phyloP scores from a whole-genome alignment of 2,888 invertebrate genomes.

The Eupithecia dodoneata region DNA sequence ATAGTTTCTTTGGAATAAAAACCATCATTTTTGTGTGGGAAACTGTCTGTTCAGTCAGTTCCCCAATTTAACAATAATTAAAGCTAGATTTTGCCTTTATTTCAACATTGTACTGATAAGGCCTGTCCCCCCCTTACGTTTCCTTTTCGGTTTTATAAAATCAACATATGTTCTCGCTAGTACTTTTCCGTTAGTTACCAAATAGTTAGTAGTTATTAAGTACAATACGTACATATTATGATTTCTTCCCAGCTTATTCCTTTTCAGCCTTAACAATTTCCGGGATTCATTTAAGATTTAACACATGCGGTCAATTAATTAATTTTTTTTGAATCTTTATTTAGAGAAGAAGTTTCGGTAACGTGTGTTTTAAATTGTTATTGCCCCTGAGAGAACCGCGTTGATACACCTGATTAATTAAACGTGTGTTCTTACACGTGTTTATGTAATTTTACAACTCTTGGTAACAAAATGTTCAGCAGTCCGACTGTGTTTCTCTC shows the following conservation, averaged over 20 bases:
- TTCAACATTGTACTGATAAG: background rate
- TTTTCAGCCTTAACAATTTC: background rate
- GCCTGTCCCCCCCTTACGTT: background rate
- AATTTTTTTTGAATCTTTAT: background rate
- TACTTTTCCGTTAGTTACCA: background rate
- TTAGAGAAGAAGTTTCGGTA: background rate
- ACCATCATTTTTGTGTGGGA: background rate
- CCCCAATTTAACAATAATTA: too few species aligned
- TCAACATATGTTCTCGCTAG: too few species aligned
- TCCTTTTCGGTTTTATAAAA: too few species aligned
- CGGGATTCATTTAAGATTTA: background rate
- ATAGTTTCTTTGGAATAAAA: constrained; percentile 4
- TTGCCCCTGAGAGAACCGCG: background rate
- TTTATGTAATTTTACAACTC: background rate
- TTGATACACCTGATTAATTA: background rate
- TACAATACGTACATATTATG: too few species aligned
- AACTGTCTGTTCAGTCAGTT: background rate
- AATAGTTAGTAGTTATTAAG: background rate
- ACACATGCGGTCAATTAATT: background rate
- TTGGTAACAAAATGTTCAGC: background rate
- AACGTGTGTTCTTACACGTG: background rate
- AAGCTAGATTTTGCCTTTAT: background rate
- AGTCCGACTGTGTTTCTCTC: background rate
- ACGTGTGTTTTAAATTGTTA: background rate
- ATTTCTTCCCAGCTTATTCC: background rate